A percentile compares a stretch with the other conserved stretches of the same genome.
These are phyloP conservation scores for Agapetus fuscipes DNA, from an alignment of 2,888 invertebrate genomes.

Conservation along the genomic window DNA sequence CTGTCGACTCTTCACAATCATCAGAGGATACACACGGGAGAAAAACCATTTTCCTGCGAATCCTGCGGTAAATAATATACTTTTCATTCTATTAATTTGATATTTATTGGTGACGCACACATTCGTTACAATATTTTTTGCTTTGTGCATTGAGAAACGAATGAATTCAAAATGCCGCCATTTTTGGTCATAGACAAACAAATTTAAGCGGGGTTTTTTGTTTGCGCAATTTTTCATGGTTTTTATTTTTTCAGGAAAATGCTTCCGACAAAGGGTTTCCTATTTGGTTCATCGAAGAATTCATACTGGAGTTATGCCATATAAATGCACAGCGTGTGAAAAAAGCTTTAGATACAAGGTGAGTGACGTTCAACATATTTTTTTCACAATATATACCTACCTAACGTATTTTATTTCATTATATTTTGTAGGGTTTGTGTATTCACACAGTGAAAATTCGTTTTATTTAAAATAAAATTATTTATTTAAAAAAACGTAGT, in stretches of 20 bases:
- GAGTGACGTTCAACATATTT: slow-evolving; percentile 14
- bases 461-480: slow-evolving; percentile 1
- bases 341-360: slow-evolving; percentile 78
- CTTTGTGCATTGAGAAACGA: too few species aligned
- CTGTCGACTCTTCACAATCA: slow-evolving; percentile 81
- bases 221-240: too few species aligned
- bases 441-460: too few species aligned
- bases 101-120: too few species aligned
- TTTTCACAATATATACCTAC: slow-evolving; percentile 6
- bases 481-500: slow-evolving; percentile 30
- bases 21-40: slow-evolving; percentile 75
- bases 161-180: too few species aligned
- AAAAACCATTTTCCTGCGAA: slow-evolving; percentile 80
- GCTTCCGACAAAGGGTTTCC: slow-evolving; percentile 77
- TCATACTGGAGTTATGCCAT: slow-evolving; percentile 80
- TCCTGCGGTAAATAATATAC: slow-evolving; percentile 58
- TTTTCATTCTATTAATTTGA: background rate
- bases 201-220: background rate
- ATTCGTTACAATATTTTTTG: too few species aligned
- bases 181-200: background rate
- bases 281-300: slow-evolving; percentile 77
- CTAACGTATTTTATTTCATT: too few species aligned
- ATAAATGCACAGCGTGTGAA: slow-evolving; percentile 70
- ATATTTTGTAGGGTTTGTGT: too few species aligned
- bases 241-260: slow-evolving; percentile 55